Base-by-base conservation (phyloP, 2,797 vertebrate species). In the Chrosomus eos region DNA sequence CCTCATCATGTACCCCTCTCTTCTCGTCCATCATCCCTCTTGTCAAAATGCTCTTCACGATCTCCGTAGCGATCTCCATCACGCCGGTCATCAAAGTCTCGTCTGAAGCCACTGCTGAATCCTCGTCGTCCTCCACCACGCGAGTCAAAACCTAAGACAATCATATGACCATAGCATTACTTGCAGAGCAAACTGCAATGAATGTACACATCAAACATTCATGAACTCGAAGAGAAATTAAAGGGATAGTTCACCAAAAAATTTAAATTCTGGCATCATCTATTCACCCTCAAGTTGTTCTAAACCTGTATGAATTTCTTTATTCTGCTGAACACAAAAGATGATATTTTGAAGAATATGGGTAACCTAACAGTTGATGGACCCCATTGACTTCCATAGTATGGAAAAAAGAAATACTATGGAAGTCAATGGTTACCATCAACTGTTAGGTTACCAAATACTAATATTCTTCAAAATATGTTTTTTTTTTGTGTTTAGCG, bases 41-140 rank as follows among this genome's bases (percentile, higher is more conserved):
- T 92, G 2, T 97, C 94, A 4, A 88, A 93, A 21, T 93, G 93
- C 1, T 96, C 95, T 0, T 95, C 94, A 5, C 94, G 91, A 0
- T 95, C 89, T 23, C 90, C 92, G 1, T 89, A 96, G 8, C 97
- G 96, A 75, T 94, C 94, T 0, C 97, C 97, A 5, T 98, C 96
- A 62, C 93, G 92, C 75, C 78, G 89, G 84, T 95, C 94, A 3
- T 95, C 95, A 16, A 94, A 93, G 51, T 99, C 97, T 5, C 97
- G 95, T 7, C 96, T 96, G 88, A 97, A 99, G 4, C 97, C 96
- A 9, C 92, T 97, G 68, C 97, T 97, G 80, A 99, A 99, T 7
- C 97, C 95, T 87, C 97, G 95, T 51, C 97, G 95, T 70, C 95
- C 94, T 0, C 96, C 93, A 38, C 93, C 94, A 92, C 94, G 93